Evolutionary conservation across 64 coral and sea anemone species (phyloP), one percentile per base, ranked within the genome.

Genomic region (Stichodactyla helianthus): DNA sequence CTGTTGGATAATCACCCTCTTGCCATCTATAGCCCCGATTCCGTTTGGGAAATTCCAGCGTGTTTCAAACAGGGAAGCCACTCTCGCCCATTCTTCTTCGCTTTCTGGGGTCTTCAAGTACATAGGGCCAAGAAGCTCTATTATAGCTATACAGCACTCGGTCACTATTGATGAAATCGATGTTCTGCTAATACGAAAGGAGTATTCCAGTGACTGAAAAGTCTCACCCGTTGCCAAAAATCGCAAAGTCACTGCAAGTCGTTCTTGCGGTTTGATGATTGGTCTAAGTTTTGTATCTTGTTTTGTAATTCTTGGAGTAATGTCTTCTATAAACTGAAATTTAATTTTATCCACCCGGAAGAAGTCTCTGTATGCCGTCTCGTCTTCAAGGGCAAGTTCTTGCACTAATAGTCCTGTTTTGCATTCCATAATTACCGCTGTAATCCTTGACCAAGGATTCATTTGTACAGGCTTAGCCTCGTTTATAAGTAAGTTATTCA

Each of bases 141-240:
- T 22, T 6, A 79, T 79, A 6, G 77, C 77, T 18, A 51, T 5
- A 13, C 31, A 79, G 10, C 4, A 5, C 26, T 79, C 77, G 13
- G 51, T 4, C 6, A 92, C 63, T 12, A 92, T 87, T 10, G 53
- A 18, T 0, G 85, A 87, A 56, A 92, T 92, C 27, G 77, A 31
- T 31, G 28, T 31, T 31, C 28, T 31, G 28, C 28, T 31, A 31
- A 31, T 31, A 31, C 28, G 28, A 60, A 90, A 90, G 50, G 53
- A 52, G 6, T 82, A 83, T 13, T 91, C 71, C 58, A 92, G 64
- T 5, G 78, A 92, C 16, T 25, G 23, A 58, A 90, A 90, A 8
- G 89, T 71, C 68, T 85, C 89, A 15, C 90, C 78, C 10, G 90
- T 92, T 16, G 85, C 85, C 14, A 87, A 70, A 55, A 23, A 92